phyloP scores from a whole-genome alignment of 2,113 vertebrate species.

The Galeopterus variegatus region DNA sequence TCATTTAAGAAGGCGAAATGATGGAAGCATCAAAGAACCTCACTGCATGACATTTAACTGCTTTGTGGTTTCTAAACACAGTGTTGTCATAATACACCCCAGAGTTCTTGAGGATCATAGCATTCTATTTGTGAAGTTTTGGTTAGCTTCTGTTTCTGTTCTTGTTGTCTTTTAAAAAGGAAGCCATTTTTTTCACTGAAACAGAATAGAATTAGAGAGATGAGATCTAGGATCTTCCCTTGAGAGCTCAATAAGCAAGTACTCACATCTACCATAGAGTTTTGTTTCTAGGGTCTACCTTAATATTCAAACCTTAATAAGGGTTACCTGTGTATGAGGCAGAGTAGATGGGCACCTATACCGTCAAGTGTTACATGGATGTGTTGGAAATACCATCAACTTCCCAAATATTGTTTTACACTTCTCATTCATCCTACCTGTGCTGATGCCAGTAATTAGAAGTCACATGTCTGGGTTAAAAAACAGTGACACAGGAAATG shows the following conservation, averaged over 20 bases:
- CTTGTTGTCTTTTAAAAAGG: background rate
- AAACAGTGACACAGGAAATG: background rate
- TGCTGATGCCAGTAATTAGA: background rate
- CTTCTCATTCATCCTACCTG: background rate
- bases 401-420: conserved; percentile 36
- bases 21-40: background rate
- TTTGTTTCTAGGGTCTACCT: background rate
- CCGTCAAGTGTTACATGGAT: background rate
- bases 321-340: background rate
- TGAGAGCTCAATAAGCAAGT: background rate
- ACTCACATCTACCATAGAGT: background rate
- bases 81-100: background rate
- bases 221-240: conserved; percentile 17
- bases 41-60: background rate
- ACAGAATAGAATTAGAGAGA: background rate
- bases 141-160: conserved; percentile 18
- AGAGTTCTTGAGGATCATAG: background rate
- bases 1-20: background rate
- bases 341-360: background rate
- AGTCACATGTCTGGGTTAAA: background rate
- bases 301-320: background rate
- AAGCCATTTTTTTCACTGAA: background rate
- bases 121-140: conserved; percentile 7
- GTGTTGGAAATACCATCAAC: background rate
- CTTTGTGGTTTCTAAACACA: background rate